Percentiles rank a stretch among this genome's conserved stretches.
These are phyloP conservation scores for Mesorhabditis spiculigera DNA, from an alignment of 2,888 invertebrate species.

Conservation along the genomic window DNA sequence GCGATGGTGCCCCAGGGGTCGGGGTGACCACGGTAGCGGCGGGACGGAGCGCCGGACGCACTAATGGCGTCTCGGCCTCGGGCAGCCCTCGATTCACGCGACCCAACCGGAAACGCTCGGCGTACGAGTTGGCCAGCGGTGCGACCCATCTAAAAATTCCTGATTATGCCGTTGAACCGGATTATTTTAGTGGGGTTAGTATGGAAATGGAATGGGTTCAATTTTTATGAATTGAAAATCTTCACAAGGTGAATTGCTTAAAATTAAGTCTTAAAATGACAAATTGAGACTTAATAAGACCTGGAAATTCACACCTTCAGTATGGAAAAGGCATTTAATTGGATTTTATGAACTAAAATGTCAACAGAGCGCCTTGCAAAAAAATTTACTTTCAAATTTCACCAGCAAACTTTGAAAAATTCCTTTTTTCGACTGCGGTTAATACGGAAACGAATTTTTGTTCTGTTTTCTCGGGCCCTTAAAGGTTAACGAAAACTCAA, in stretches of 20 bases:
- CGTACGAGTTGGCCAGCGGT: conserved; percentile 46
- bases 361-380: conserved; percentile 10
- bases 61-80: conserved; percentile 19
- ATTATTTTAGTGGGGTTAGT: too few relatives aligned
- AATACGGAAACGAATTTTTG: not conserved
- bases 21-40: not conserved
- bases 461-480: not conserved
- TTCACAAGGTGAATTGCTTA: too few relatives aligned
- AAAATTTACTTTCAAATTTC: too few relatives aligned
- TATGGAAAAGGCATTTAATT: too few relatives aligned
- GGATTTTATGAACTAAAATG: conserved; percentile 10
- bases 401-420: not conserved
- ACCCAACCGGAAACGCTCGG: conserved; percentile 41
- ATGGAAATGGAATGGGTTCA: too few relatives aligned
- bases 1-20: not conserved
- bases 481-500: not conserved
- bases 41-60: conserved; percentile 17
- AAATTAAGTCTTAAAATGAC: too few relatives aligned
- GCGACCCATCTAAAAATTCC: conserved; percentile 48
- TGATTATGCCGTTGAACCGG: too few relatives aligned
- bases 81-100: conserved; percentile 27
- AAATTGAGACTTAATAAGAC: too few relatives aligned
- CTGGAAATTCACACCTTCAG: too few relatives aligned
- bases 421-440: not conserved
- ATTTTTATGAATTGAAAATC: too few relatives aligned